A percentile compares a stretch with the other conserved stretches of the same genome.
Conservation (phyloP, 2,113 vertebrate genomes). For the Deroptyus accipitrinus region DNA sequence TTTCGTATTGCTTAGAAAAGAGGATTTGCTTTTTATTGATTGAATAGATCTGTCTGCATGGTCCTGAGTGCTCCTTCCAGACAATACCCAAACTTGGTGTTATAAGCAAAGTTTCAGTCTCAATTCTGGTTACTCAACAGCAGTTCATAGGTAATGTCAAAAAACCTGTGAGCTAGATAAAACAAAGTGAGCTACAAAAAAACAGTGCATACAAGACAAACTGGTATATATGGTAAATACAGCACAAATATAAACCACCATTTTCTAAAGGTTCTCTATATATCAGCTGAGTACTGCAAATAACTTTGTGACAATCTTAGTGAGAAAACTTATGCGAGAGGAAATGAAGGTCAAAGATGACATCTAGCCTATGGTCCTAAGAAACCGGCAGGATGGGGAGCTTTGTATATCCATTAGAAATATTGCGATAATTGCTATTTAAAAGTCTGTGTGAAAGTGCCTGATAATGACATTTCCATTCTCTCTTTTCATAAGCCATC, state of each 20-base stretch:
- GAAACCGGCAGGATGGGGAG: neutral
- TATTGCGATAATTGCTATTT: neutral
- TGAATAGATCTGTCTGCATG: neutral
- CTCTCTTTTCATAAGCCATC: neutral
- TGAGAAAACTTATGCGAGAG: neutral
- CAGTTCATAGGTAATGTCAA: neutral
- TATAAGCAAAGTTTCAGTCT: neutral
- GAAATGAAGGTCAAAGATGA: neutral
- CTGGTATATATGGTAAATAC: neutral
- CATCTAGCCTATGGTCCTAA: neutral
- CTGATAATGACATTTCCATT: neutral
- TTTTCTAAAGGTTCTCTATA: neutral
- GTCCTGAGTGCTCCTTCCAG: neutral
- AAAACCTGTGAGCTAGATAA: neutral
- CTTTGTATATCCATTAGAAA: neutral
- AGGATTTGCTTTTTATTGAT: neutral
- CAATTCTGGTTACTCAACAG: neutral
- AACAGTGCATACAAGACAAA: neutral
- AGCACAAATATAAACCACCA: neutral
- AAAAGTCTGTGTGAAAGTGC: neutral
- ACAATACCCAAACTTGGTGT: neutral
- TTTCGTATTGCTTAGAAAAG: conserved; percentile 20
- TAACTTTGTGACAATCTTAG: neutral
- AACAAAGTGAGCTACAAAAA: neutral
- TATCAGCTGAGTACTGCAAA: neutral